Base-by-base conservation (phyloP, 2,888 invertebrate genomes). In the Chydorus sphaericus region DNA sequence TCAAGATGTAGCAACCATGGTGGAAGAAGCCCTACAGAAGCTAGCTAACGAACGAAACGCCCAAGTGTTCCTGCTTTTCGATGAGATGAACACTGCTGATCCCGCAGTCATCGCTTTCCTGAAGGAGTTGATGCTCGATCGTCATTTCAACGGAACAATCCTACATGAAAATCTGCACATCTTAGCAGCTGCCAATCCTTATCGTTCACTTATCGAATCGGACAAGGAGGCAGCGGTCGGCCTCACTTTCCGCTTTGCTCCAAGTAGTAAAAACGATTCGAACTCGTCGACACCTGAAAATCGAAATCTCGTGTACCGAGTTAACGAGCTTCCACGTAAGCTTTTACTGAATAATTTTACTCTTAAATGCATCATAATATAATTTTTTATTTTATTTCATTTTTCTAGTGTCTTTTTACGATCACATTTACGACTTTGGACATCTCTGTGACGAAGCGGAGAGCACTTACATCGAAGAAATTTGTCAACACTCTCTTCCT, bases 81-180 rank as follows among this genome's bases (percentile, higher is more conserved):
- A 52, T 26, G 52, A 52, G 26, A 52, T 52, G 52, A 52, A 52
- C 23, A 52, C 52, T 11, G 52, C 52, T 4, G 52, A 52, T 52
- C 20, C 52, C 3, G 8, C 36, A 10, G 52, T 52, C 23, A 52
- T 52, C 20, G 52, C 52, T 6, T 26, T 52, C n/a, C 23, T 52
- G 1, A 52, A 52, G 26, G 52, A 52, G 14, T n/a, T 52, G 2
- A 52, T 52, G 52, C 37, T 52, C 3, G 52, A 52, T 23, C 33
- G 52, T 11, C 52, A 52, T 11, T 52, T 23, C 14, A 30, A 52
- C 23, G 52, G 52, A 5, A 26, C 23, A 4, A 6, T 36, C 10
- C 26, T 52, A 18, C 52, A 33, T 4, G 36, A 36, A 18, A 31
- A 36, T 26, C 8, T 52, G 16, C 52, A 52, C 26, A 20, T 52